Percentiles rank a stretch among this genome's conserved stretches.
Evolutionary conservation across 2,888 invertebrate genomes (phyloP).

Genomic region (Capitulum mitella): DNA sequence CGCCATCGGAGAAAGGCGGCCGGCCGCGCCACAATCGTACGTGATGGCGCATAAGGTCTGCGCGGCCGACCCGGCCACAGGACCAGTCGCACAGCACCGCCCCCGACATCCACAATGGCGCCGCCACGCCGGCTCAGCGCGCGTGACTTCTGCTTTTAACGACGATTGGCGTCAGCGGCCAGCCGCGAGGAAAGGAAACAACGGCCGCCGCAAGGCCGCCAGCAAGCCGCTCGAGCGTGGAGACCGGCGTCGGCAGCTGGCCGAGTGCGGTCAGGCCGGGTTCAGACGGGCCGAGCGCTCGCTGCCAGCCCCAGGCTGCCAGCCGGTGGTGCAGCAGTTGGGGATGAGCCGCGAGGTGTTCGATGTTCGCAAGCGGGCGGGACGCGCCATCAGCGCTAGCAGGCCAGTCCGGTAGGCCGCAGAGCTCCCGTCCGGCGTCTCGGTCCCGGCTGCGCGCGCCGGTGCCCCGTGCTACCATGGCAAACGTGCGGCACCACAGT

Average conservation of each 20-base stretch:
- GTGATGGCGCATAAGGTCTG: neutral
- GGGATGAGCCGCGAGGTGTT: too few species aligned
- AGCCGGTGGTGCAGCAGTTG: neutral
- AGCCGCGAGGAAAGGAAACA: neutral
- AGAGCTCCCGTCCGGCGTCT: too few species aligned
- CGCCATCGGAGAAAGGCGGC: neutral
- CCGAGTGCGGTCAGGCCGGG: neutral
- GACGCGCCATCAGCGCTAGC: too few species aligned
- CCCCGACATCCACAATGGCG: neutral
- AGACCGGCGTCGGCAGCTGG: neutral
- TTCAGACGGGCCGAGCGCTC: neutral
- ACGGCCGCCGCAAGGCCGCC: neutral
- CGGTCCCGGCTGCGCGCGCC: too few species aligned
- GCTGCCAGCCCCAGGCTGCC: neutral
- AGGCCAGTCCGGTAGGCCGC: too few species aligned
- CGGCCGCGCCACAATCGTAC: neutral
- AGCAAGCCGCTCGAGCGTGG: neutral
- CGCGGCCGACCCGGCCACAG: neutral
- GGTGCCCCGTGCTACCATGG: too few species aligned
- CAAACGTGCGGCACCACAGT: too few species aligned
- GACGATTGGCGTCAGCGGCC: neutral
- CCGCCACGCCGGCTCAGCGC: neutral
- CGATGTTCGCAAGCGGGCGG: too few species aligned
- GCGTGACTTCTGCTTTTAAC: neutral
- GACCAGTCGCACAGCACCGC: neutral